These are phyloP conservation scores for Chydorus sphaericus DNA, from an alignment of 2,888 invertebrate genomes.

Conservation along the genomic window DNA sequence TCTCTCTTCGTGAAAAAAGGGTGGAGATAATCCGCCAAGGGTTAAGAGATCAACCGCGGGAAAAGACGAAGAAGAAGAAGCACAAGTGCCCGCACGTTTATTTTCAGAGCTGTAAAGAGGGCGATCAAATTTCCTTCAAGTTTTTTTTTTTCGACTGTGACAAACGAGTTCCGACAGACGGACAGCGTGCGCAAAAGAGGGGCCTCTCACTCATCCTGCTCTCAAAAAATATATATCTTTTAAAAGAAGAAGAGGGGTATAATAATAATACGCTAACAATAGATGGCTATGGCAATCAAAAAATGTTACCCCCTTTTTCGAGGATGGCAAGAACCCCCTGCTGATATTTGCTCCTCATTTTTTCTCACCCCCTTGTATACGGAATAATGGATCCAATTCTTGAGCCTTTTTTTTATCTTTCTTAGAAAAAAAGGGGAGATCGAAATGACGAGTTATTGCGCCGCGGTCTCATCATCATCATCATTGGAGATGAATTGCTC, in stretches of 20 bases:
- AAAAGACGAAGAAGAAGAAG: not conserved
- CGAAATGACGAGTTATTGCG: constrained; percentile 1
- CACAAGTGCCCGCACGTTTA: not conserved
- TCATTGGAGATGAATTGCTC: not conserved
- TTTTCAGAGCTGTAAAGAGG: not conserved
- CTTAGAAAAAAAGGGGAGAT: not conserved
- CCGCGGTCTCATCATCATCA: not conserved
- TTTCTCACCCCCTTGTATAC: not conserved
- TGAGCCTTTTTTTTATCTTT: too few relatives aligned
- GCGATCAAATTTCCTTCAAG: not conserved
- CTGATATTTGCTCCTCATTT: not conserved
- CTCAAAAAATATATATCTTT: not conserved
- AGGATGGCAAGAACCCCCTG: too few relatives aligned
- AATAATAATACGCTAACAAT: not conserved
- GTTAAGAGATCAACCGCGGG: not conserved
- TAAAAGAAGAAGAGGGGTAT: not conserved
- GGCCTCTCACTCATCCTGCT: not conserved
- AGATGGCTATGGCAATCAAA: constrained; percentile 6
- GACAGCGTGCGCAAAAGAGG: not conserved
- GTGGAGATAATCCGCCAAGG: not conserved
- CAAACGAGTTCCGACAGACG: constrained; percentile 1
- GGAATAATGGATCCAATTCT: constrained; percentile 1
- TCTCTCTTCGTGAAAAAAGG: not conserved
- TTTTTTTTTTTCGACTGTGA: not conserved
- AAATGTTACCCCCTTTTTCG: not conserved